phyloP scores from a whole-genome alignment of 2,888 invertebrate species.

The Euzetes globulus region DNA sequence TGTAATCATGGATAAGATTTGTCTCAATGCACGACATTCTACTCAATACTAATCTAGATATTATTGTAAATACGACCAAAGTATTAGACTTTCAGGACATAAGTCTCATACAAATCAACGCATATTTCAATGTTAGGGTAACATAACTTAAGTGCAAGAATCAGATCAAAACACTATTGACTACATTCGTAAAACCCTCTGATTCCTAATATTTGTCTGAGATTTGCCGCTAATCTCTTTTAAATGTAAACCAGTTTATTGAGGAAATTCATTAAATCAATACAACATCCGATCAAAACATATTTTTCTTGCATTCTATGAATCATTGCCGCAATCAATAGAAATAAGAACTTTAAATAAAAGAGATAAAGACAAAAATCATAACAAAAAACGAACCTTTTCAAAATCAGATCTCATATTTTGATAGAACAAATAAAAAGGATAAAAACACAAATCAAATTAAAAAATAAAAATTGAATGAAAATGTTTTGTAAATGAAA shows the following conservation, averaged over 20 bases:
- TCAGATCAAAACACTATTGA: constrained; percentile 18
- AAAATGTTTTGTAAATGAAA: background rate
- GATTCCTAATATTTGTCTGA: background rate
- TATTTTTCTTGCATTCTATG: too few relatives aligned
- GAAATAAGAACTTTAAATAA: background rate
- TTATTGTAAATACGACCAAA: background rate
- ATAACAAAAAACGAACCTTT: background rate
- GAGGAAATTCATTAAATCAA: background rate
- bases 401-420: too few relatives aligned
- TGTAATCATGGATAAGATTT: constrained; percentile 7
- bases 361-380: background rate
- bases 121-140: background rate
- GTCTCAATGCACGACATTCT: background rate
- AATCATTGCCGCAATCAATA: background rate
- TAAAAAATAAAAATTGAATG: background rate
- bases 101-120: background rate
- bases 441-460: background rate
- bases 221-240: background rate
- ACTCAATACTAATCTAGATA: constrained; percentile 2
- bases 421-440: too few relatives aligned
- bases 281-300: background rate
- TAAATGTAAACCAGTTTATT: background rate
- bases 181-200: background rate
- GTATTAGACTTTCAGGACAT: background rate
- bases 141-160: constrained; percentile 24